Conservation (phyloP, 2,113 vertebrate species). For the Syrmaticus mikado region DNA sequence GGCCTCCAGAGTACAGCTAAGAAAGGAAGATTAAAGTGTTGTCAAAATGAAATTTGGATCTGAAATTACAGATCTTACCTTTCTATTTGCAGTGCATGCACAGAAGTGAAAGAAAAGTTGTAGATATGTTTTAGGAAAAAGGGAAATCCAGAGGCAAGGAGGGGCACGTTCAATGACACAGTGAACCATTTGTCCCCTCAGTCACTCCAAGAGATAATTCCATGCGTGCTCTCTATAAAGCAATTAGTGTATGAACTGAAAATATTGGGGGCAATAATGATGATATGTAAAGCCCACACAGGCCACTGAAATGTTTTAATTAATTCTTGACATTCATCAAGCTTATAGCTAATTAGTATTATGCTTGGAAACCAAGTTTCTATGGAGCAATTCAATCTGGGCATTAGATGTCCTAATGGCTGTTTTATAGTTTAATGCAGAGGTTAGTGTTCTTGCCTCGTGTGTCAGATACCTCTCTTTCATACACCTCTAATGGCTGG, state of each 20-base stretch:
- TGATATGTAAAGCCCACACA: conserved; percentile 62
- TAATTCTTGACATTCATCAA: conserved; percentile 66
- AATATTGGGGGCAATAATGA: conserved; percentile 29
- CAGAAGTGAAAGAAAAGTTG: background rate
- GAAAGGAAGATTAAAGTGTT: background rate
- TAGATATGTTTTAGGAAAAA: background rate
- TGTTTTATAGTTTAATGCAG: conserved; percentile 56
- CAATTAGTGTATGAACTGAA: conserved; percentile 49
- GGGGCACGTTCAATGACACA: background rate
- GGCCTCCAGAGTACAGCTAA: background rate
- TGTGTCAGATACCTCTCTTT: conserved; percentile 35
- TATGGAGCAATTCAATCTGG: conserved; percentile 61
- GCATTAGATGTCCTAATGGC: conserved; percentile 56
- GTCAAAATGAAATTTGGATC: background rate
- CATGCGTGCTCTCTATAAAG: conserved; percentile 2
- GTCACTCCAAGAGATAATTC: conserved; percentile 7
- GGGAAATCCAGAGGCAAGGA: background rate
- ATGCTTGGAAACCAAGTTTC: conserved; percentile 60
- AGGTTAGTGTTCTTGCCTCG: conserved; percentile 18
- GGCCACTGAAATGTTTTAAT: conserved; percentile 54
- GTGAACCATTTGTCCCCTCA: background rate
- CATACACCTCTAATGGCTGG: conserved; percentile 14
- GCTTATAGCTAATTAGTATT: conserved; percentile 56
- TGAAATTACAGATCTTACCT: background rate
- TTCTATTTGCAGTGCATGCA: background rate